Evolutionary conservation across 2,797 vertebrate genomes (phyloP).

Genomic region (Trachops cirrhosus): DNA sequence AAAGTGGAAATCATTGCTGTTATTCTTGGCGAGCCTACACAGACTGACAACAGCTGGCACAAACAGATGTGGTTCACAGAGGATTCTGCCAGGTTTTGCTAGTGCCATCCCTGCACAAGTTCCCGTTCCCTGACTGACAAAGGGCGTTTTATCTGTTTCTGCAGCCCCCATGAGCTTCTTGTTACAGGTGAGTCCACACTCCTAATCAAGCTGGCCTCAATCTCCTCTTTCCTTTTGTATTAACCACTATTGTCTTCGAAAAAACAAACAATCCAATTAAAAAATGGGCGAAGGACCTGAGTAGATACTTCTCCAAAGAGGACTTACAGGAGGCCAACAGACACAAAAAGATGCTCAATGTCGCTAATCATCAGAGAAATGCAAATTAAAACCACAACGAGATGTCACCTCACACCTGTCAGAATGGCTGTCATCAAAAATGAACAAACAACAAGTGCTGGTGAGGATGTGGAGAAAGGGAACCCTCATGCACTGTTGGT

Average conservation of each 20-base stretch:
- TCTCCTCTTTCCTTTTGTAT: not conserved
- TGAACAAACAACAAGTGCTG: not conserved
- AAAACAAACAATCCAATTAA: not conserved
- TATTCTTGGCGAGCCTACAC: conserved; percentile 67
- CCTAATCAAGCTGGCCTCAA: not conserved
- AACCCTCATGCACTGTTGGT: not conserved
- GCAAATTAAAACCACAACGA: not conserved
- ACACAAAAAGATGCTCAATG: not conserved
- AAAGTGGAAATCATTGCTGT: conserved; percentile 75
- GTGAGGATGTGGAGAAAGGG: not conserved
- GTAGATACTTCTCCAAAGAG: not conserved
- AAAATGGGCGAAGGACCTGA: not conserved
- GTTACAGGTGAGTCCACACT: not conserved
- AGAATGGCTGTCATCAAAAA: not conserved
- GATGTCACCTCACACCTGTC: not conserved
- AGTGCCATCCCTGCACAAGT: not conserved
- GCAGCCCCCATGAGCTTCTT: not conserved
- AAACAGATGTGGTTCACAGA: conserved; percentile 63
- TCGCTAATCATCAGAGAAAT: not conserved
- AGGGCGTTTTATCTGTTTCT: not conserved
- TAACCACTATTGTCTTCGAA: not conserved
- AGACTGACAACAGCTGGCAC: conserved; percentile 71
- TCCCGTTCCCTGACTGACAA: not conserved
- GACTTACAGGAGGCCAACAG: not conserved
- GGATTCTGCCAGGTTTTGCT: conserved; percentile 15